Conservation (phyloP, 2,113 vertebrate genomes). For the Pristiophorus japonicus region DNA sequence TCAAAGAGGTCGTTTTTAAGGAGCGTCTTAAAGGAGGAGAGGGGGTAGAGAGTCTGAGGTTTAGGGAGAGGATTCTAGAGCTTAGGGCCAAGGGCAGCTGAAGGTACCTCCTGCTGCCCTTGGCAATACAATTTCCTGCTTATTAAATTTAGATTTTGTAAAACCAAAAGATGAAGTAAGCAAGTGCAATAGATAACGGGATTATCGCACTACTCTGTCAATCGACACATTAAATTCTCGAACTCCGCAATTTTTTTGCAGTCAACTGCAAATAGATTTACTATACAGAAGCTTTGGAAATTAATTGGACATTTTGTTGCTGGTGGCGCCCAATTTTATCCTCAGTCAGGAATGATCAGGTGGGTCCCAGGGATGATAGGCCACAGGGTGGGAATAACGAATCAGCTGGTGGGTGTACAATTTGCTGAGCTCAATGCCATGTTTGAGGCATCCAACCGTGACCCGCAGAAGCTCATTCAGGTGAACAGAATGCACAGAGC, state of each 20-base stretch:
- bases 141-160: too few species aligned
- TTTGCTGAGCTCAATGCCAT: not conserved
- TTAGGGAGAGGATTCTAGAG: too few species aligned
- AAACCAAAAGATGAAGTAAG: too few species aligned
- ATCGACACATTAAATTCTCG: not conserved
- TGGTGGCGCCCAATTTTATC: not conserved
- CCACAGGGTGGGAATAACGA: not conserved
- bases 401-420: not conserved
- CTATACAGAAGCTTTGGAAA: not conserved
- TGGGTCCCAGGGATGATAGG: not conserved
- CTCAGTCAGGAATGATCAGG: not conserved
- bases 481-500: not conserved
- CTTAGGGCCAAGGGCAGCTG: too few species aligned
- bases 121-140: too few species aligned
- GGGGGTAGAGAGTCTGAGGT: too few species aligned
- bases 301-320: not conserved
- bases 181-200: not conserved
- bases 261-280: not conserved
- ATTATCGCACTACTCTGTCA: not conserved
- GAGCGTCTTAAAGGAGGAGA: too few species aligned
- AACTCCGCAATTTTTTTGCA: not conserved
- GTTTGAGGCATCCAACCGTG: not conserved
- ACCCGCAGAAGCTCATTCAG: not conserved
- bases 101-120: too few species aligned
- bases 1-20: too few species aligned